A percentile compares a stretch with the other conserved stretches of the same genome.
phyloP scores from a whole-genome alignment of 2,113 vertebrate species.

The Thamnophis sirtalis region DNA sequence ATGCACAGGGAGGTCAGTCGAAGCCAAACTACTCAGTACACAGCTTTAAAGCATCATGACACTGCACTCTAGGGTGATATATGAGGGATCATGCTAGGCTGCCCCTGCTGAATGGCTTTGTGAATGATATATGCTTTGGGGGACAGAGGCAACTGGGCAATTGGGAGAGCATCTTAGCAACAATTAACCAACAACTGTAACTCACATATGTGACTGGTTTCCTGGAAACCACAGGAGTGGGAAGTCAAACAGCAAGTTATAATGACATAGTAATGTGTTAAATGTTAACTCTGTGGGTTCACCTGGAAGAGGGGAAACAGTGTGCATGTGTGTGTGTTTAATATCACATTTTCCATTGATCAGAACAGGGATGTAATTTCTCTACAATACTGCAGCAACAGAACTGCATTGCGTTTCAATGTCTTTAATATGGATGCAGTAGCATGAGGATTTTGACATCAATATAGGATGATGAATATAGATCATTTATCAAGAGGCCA shows the following conservation, averaged over 20 bases:
- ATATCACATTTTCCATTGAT: not conserved
- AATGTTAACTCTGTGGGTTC: not conserved
- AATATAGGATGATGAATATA: not conserved
- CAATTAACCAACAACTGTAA: constrained; percentile 1
- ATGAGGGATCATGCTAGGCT: constrained; percentile 12
- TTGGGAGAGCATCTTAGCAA: not conserved
- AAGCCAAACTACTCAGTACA: constrained; percentile 23
- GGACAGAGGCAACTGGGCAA: not conserved
- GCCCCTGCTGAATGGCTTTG: not conserved
- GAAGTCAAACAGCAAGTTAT: not conserved
- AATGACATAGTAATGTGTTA: not conserved
- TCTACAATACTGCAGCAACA: not conserved
- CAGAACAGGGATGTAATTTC: not conserved
- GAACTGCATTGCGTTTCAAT: not conserved
- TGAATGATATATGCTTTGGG: constrained; percentile 7
- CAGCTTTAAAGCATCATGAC: constrained; percentile 17
- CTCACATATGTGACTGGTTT: constrained; percentile 9
- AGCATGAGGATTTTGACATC: not conserved
- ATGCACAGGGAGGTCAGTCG: constrained; percentile 27
- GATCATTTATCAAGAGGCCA: not conserved
- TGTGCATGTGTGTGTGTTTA: not conserved
- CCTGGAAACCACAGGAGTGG: not conserved
- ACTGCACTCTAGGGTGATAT: constrained; percentile 15
- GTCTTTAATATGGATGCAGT: not conserved
- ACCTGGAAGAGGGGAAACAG: not conserved